Evolutionary conservation across 2,888 invertebrate species (phyloP).

Genomic region (Tanytarsus gracilentus): DNA sequence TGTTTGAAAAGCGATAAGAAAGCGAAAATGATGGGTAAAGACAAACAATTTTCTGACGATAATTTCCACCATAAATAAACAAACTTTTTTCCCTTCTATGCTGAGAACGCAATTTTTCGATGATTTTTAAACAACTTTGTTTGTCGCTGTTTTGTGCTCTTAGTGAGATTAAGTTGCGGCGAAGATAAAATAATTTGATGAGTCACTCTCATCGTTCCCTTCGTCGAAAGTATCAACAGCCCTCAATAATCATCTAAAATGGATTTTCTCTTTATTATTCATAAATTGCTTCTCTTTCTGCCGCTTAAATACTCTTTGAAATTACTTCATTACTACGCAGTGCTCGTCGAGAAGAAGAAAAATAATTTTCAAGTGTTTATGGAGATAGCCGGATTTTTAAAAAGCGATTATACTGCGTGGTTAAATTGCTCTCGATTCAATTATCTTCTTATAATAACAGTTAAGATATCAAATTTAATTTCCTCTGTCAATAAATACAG

Average conservation of each 20-base stretch:
- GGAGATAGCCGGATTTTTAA: not conserved
- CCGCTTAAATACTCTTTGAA: not conserved
- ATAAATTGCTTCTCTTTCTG: not conserved
- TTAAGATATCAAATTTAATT: no score
- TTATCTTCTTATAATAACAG: no score
- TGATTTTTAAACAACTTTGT: no score
- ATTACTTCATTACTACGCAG: not conserved
- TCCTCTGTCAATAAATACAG: no score
- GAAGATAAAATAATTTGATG: slow-evolving; percentile 19
- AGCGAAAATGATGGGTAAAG: no score
- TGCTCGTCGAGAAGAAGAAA: not conserved
- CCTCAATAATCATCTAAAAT: not conserved
- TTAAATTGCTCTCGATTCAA: no score
- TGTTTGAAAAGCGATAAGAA: no score
- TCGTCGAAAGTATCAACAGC: not conserved
- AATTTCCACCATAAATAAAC: no score
- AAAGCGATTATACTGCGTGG: no score
- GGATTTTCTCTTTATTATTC: not conserved
- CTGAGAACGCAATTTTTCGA: not conserved
- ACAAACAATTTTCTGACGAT: no score
- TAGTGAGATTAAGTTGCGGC: not conserved
- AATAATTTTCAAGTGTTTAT: not conserved
- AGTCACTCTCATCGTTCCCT: slow-evolving; percentile 4
- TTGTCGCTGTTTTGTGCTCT: not conserved
- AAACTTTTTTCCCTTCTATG: no score